A percentile compares a stretch with the other conserved stretches of the same genome.
Conservation (phyloP, 2,113 vertebrate species). For the Centropus unirufus region DNA sequence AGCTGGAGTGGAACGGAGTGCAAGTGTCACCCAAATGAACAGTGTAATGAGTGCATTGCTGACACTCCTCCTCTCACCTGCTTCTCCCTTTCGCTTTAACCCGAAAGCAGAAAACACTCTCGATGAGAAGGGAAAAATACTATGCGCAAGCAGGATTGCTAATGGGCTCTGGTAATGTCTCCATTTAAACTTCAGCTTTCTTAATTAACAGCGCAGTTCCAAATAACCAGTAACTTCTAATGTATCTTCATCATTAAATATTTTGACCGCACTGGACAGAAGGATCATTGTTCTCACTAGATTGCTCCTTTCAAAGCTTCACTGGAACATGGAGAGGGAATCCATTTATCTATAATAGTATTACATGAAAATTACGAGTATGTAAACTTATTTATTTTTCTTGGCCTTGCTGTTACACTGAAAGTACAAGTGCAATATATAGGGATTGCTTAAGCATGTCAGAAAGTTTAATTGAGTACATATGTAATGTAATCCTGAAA, state of each 20-base stretch:
- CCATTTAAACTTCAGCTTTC: constrained; percentile 78
- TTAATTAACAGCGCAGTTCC: constrained; percentile 78
- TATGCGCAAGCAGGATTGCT: constrained; percentile 68
- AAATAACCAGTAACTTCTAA: constrained; percentile 75
- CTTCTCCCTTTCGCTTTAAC: constrained; percentile 72
- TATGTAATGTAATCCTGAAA: constrained; percentile 75
- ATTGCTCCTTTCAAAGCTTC: constrained; percentile 73
- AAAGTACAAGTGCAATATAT: constrained; percentile 69
- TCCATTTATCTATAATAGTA: constrained; percentile 71
- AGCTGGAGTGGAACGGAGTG: constrained; percentile 77
- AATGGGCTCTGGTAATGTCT: constrained; percentile 79
- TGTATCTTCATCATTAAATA: constrained; percentile 78
- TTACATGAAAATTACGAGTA: constrained; percentile 72
- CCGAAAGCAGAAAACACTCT: constrained; percentile 58
- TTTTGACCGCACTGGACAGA: constrained; percentile 75
- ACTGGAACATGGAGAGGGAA: constrained; percentile 74
- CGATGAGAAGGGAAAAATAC: constrained; percentile 68
- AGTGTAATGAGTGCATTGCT: constrained; percentile 81
- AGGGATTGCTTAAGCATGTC: constrained; percentile 78
- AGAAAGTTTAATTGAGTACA: constrained; percentile 75
- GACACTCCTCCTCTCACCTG: constrained; percentile 79
- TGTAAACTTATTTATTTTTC: constrained; percentile 71
- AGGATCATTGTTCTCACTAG: constrained; percentile 74
- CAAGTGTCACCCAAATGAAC: constrained; percentile 81
- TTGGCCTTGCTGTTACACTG: constrained; percentile 78